Base-by-base conservation (phyloP, 2,888 invertebrate species). In the Alloscopus bannaensis region DNA sequence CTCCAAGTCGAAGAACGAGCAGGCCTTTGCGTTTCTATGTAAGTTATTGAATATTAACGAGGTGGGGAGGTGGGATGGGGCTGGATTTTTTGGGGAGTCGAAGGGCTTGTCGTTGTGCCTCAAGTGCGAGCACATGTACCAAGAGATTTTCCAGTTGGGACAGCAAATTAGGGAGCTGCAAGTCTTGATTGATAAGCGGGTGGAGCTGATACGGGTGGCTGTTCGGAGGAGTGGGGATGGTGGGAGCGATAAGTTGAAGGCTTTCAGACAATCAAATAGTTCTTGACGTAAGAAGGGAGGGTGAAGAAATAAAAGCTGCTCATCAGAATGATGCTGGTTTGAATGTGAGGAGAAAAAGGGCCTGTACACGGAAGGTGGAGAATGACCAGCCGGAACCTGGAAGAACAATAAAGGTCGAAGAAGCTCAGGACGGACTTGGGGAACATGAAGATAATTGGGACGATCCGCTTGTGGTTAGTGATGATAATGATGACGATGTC, bases 51-150 rank as follows among this genome's bases (percentile, higher is more conserved):
- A 68, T 29, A 29, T 64, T n/a, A 40, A 16, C 40, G 52, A 2
- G 36, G 11, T 26, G 24, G 24, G 40, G 18, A 2, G 24, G 20
- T 24, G 28, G 45, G 22, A 24, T 52, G 3, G 26, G 40, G 36
- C 22, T 55, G 16, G 52, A 55, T 4, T 22, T 11, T 22, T 42
- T n/a, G 24, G 45, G 22, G 11, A 18, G 18, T 8, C 8, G 11
- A 22, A 24, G 13, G 1, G 4, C 26, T 26, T 55, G n/a, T 68
- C 55, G 8, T 22, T 68, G 16, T 68, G 68, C 29, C 26, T 24
- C n/a, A 52, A 57, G 28, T 68, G 68, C 57, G 55, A 68, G 26
- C 24, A 68, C 40, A 55, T 68, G 42, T 40, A 68, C 26, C 55
- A 68, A 31, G 68, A 68, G 22, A 4, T 68, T 3, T 68, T 6